A percentile compares a stretch with the other conserved stretches of the same genome.
Conservation (phyloP, 2,888 invertebrate species). For the Hyalella azteca region DNA sequence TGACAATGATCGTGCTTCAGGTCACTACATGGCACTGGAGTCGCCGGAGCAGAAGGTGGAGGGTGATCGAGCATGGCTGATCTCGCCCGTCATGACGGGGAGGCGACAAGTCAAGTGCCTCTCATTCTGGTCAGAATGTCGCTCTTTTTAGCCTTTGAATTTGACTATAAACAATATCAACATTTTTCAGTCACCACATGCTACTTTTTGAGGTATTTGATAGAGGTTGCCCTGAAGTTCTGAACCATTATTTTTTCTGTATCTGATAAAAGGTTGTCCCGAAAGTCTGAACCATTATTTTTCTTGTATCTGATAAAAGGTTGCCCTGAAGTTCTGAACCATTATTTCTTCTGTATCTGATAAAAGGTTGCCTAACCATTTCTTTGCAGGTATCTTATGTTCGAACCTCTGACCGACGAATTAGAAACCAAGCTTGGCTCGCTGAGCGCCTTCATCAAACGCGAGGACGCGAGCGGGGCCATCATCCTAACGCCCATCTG, state of each 20-base stretch:
- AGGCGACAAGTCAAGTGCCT: constrained; percentile 63
- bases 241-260: no score
- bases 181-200: no score
- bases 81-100: constrained; percentile 63
- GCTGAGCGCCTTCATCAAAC: constrained; percentile 64
- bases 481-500: constrained; percentile 65
- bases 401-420: constrained; percentile 68
- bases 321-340: no score
- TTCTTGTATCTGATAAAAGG: no score
- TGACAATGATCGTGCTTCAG: constrained; percentile 60
- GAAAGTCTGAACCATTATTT: no score
- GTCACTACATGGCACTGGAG: constrained; percentile 59
- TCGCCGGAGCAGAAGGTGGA: constrained; percentile 52
- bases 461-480: constrained; percentile 46
- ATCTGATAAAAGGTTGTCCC: no score
- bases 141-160: no score
- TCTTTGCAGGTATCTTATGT: constrained; percentile 68
- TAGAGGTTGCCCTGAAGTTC: no score
- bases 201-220: no score
- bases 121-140: constrained; percentile 64
- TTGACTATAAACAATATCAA: no score
- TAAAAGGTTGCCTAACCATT: no score
- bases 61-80: constrained; percentile 64
- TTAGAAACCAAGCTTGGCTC: constrained; percentile 68
- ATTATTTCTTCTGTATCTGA: no score